A percentile compares a stretch with the other conserved stretches of the same genome.
Conservation (phyloP, 2,113 vertebrate species). For the Limanda limanda region DNA sequence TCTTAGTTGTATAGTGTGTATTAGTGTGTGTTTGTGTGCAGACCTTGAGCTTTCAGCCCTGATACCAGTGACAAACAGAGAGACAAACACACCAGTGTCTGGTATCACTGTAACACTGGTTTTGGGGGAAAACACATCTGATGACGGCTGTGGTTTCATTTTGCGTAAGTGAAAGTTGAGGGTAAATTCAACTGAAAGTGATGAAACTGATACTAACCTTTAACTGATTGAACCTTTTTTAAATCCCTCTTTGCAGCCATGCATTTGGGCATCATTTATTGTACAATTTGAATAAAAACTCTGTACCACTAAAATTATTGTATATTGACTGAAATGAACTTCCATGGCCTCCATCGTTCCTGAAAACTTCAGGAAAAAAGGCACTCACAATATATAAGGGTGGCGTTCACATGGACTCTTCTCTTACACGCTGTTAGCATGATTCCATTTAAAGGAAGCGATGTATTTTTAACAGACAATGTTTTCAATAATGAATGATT, state of each 20-base stretch:
- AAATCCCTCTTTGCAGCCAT: too few relatives aligned
- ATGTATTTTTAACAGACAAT: too few relatives aligned
- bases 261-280: too few relatives aligned
- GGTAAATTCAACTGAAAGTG: background rate
- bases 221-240: background rate
- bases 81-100: slow-evolving; percentile 46
- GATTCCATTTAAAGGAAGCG: too few relatives aligned
- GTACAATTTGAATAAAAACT: too few relatives aligned
- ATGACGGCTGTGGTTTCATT: slow-evolving; percentile 30
- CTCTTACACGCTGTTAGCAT: too few relatives aligned
- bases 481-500: too few relatives aligned
- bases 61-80: slow-evolving; percentile 29
- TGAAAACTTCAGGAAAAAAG: background rate
- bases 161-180: background rate
- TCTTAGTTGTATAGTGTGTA: background rate
- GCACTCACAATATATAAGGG: background rate
- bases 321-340: background rate
- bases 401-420: too few relatives aligned
- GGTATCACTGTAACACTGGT: slow-evolving; percentile 54
- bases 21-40: background rate
- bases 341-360: background rate
- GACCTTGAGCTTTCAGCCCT: slow-evolving; percentile 39
- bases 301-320: too few relatives aligned
- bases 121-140: slow-evolving; percentile 27
- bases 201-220: background rate